These are phyloP conservation scores for Semicossyphus pulcher DNA, from an alignment of 2,113 vertebrate species.

Conservation along the genomic window DNA sequence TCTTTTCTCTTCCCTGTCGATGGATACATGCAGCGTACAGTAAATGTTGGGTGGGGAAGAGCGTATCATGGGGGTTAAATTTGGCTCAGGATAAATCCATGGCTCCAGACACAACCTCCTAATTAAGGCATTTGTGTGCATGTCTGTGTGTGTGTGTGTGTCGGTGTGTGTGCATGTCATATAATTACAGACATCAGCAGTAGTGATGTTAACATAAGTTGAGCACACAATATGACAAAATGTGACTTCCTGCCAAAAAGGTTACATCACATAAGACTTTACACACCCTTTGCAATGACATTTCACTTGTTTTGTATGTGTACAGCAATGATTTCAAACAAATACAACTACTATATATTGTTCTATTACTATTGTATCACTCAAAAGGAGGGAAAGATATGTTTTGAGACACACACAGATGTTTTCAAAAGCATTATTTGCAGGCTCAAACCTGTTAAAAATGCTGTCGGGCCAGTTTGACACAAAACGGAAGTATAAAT, in stretches of 20 bases:
- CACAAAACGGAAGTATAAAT: not conserved
- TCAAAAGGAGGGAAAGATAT: not conserved
- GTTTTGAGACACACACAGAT: not conserved
- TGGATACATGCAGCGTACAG: not conserved
- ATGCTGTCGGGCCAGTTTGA: not conserved
- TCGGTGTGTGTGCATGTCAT: not conserved
- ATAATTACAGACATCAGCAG: constrained; percentile 30
- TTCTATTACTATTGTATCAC: not conserved
- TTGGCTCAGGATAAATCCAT: constrained; percentile 8
- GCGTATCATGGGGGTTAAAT: constrained; percentile 1
- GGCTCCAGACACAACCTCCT: constrained; percentile 8
- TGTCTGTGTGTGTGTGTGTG: not conserved
- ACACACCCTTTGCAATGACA: no score
- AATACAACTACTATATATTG: not conserved
- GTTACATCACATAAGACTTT: no score
- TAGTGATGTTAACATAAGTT: constrained; percentile 1
- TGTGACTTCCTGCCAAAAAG: not conserved
- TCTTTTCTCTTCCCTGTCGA: not conserved
- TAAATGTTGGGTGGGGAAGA: constrained; percentile 35
- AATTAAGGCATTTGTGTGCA: constrained; percentile 20
- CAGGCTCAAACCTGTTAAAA: not conserved
- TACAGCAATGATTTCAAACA: not conserved
- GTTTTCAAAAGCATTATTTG: not conserved
- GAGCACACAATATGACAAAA: constrained; percentile 5
- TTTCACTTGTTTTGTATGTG: no score